Evolutionary conservation across 2,888 invertebrate genomes (phyloP), one percentile per base, ranked within the genome.

Genomic region (Pharmacophagus antenor): DNA sequence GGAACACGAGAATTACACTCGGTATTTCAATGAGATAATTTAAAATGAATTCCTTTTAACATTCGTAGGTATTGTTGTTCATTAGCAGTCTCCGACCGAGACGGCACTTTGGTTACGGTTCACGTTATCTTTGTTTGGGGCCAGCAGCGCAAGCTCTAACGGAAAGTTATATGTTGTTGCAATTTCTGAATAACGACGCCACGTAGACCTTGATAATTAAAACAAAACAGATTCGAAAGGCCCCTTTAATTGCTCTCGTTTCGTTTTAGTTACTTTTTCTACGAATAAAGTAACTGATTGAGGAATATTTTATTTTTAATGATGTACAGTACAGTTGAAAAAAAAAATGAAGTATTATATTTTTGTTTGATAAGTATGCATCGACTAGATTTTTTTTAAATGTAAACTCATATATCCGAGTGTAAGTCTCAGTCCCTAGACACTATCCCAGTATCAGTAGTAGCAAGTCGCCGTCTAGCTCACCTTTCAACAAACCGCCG

Each of bases 401-500:
- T 51, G 37, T 50, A 25, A 25, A 18, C n/a, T 46, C 22, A 50
- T 21, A n/a, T 23, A 10, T 25, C 47, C 18, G 15, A 15, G 15
- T 37, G 37, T 37, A 37, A 37, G 37, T 54, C 44, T n/a, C 49
- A 10, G 54, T 52, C 56, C 47, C 56, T 61, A 61, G 56, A 56
- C 50, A 51, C 46, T 22, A 20, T 20, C n/a, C 22, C 51, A n/a
- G 18, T n/a, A n/a, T n/a, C n/a, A n/a, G n/a, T n/a, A 51, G 25
- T 41, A 47, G 46, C 46, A 37, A 51, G 23, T 46, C 51, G 47
- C 46, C 41, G 37, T 23, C 55, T 62, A 37, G 60, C 51, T 59
- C 55, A 63, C 63, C 63, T 63, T 62, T 62, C 55, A 59, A 62
- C 58, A 22, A 12, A 46, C 41, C 57, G 50, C 31, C 50, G 53